Percentiles rank a stretch among this genome's conserved stretches.
These are phyloP conservation scores for Tribolium madens DNA, from an alignment of 1,140 invertebrate genomes.

Conservation along the genomic window DNA sequence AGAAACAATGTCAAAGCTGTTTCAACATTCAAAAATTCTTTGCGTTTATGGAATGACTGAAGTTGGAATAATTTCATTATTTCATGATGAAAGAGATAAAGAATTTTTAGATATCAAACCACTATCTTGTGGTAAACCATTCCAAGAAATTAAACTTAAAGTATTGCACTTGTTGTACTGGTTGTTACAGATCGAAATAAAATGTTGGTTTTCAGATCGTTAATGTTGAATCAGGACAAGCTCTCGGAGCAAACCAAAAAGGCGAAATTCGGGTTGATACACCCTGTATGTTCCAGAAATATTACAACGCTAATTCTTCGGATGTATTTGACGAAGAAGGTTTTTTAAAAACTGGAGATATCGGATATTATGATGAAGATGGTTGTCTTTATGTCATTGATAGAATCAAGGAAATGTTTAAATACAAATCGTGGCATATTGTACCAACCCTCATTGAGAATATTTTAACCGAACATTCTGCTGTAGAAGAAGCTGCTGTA, in stretches of 20 bases:
- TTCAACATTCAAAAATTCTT: not conserved
- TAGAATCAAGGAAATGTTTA: conserved; percentile 81
- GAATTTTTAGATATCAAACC: not conserved
- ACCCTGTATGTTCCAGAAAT: conserved; percentile 68
- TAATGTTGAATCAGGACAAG: conserved; percentile 45
- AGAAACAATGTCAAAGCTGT: not conserved
- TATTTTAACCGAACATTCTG: conserved; percentile 74
- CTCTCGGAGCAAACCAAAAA: conserved; percentile 48
- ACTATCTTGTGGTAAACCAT: conserved; percentile 19
- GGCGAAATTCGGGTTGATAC: conserved; percentile 58
- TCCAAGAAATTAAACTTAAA: not conserved
- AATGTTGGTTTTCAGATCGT: conserved; percentile 48
- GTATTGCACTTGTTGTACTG: not conserved
- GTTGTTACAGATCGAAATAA: not conserved
- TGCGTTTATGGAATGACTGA: conserved; percentile 25
- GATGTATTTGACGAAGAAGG: conserved; percentile 73
- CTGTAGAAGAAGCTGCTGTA: conserved; percentile 63
- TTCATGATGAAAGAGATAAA: not conserved
- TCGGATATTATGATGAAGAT: conserved; percentile 75
- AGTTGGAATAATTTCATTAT: not conserved
- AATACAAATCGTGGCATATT: conserved; percentile 72
- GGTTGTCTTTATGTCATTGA: conserved; percentile 75
- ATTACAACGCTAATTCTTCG: conserved; percentile 72
- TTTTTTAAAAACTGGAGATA: conserved; percentile 76
- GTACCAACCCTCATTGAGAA: conserved; percentile 83